Percentiles rank a stretch among this genome's conserved stretches.
Conservation (phyloP, 2,113 vertebrate genomes). For the Chitala chitala region DNA sequence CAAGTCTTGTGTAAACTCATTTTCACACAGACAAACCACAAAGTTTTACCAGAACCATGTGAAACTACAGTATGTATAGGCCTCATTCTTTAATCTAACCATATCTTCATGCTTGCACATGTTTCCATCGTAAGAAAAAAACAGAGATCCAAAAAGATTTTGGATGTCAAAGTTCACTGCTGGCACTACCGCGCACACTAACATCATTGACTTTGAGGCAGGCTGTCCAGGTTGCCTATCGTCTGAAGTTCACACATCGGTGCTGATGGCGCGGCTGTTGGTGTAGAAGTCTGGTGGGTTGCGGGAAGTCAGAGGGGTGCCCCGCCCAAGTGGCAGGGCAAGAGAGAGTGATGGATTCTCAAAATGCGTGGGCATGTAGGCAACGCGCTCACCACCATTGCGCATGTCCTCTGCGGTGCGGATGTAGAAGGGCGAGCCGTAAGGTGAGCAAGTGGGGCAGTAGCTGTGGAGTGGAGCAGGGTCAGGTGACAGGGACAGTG, state of each 20-base stretch:
- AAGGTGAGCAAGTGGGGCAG: constrained; percentile 81
- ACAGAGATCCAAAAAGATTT: not conserved
- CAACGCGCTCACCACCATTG: constrained; percentile 80
- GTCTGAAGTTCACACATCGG: constrained; percentile 72
- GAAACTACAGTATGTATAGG: constrained; percentile 42
- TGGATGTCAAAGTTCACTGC: not conserved
- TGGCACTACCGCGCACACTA: not conserved
- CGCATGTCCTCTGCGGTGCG: constrained; percentile 77
- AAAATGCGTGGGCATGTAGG: constrained; percentile 74
- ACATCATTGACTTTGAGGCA: not conserved
- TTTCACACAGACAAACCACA: constrained; percentile 27
- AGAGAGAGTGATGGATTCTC: constrained; percentile 74
- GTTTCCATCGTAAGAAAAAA: constrained; percentile 1
- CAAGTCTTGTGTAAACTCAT: constrained; percentile 24
- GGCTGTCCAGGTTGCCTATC: not conserved
- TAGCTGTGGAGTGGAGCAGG: constrained; percentile 49
- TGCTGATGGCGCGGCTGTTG: constrained; percentile 84
- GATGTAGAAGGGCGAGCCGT: constrained; percentile 83
- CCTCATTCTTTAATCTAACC: constrained; percentile 44
- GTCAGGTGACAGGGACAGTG: constrained; percentile 55
- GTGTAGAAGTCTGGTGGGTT: constrained; percentile 68
- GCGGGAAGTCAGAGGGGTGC: constrained; percentile 70
- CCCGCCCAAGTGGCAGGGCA: constrained; percentile 66
- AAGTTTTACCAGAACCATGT: constrained; percentile 27
- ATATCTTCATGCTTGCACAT: not conserved